Evolutionary conservation across 1,140 invertebrate genomes (phyloP).

Genomic region (Aphaenogaster rudis): DNA sequence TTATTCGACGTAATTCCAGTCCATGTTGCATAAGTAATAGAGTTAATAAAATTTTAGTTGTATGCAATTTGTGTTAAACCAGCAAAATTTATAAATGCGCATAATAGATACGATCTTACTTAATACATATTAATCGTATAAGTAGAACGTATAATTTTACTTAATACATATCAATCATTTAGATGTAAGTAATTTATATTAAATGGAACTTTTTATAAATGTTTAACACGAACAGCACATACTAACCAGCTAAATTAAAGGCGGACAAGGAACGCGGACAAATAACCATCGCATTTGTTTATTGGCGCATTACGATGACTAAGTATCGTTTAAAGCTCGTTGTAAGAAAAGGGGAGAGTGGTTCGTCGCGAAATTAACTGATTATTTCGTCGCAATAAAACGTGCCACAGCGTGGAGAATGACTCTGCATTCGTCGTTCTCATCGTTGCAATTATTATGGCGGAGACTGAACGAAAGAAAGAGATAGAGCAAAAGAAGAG

Average conservation of each 20-base stretch:
- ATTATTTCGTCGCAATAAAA: conserved; percentile 56
- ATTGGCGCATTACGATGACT: conserved; percentile 37
- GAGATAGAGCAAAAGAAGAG: conserved; percentile 1
- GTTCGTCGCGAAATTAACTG: conserved; percentile 50
- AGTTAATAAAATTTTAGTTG: background rate
- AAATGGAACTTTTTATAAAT: background rate
- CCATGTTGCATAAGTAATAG: background rate
- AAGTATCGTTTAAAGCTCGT: conserved; percentile 47
- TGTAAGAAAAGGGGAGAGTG: conserved; percentile 30
- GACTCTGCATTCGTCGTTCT: conserved; percentile 58
- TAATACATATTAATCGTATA: background rate
- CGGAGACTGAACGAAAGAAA: conserved; percentile 21
- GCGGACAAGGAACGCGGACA: background rate
- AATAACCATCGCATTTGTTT: conserved; percentile 38
- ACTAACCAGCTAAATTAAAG: background rate
- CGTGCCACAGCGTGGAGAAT: conserved; percentile 23
- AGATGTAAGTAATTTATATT: background rate
- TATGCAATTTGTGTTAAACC: background rate
- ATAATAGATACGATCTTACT: conserved; percentile 16
- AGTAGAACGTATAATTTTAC: background rate
- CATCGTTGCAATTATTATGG: conserved; percentile 55
- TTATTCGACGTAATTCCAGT: background rate
- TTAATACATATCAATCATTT: conserved; percentile 20
- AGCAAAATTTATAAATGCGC: background rate
- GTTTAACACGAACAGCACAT: background rate